Conservation (phyloP, 2,797 vertebrate species). For the Platalea minor region DNA sequence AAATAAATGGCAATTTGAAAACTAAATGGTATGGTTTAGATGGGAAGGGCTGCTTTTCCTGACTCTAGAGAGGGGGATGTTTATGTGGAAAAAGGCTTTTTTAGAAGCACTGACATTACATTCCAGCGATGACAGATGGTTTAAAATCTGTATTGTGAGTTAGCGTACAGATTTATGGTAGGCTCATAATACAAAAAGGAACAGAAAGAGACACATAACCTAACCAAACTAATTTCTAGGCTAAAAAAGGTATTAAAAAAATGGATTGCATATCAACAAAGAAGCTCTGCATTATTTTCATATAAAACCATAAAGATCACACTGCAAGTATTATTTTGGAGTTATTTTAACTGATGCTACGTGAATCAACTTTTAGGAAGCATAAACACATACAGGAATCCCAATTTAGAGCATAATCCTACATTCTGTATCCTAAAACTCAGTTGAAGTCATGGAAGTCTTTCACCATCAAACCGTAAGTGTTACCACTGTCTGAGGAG, state of each 20-base stretch:
- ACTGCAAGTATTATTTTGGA: background rate
- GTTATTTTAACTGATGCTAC: background rate
- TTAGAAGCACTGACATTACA: constrained; percentile 41
- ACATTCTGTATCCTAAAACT: background rate
- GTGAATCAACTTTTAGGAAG: background rate
- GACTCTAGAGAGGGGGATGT: background rate
- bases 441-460: background rate
- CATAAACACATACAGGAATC: fast-evolving
- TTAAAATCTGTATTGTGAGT: constrained; percentile 6
- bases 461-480: background rate
- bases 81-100: constrained; percentile 25
- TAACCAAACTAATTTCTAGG: background rate
- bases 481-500: background rate
- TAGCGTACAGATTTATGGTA: constrained; percentile 24
- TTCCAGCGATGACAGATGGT: constrained; percentile 41
- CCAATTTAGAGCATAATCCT: background rate
- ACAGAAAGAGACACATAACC: background rate
- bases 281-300: background rate
- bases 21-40: background rate
- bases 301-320: background rate
- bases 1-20: constrained; percentile 10
- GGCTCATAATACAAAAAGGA: background rate
- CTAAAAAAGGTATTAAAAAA: background rate
- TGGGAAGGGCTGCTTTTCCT: constrained; percentile 11
- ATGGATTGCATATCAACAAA: background rate